Percentiles rank a stretch among this genome's conserved stretches.
phyloP scores from a whole-genome alignment of 1,140 invertebrate genomes.

The Lithobius niger region DNA sequence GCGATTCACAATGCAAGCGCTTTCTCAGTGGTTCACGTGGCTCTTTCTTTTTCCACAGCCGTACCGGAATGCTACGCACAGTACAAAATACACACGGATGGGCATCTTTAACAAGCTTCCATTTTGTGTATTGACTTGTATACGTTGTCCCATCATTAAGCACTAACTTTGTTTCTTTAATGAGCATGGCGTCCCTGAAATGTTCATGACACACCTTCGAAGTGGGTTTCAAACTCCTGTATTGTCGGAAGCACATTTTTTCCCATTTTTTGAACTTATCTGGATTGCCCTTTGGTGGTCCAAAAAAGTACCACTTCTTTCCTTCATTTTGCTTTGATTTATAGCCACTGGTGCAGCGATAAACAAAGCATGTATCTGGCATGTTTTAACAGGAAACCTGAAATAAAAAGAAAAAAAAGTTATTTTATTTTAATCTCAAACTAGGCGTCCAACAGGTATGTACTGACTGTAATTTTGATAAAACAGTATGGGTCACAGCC shows the following conservation, averaged over 20 bases:
- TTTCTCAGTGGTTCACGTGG: no score
- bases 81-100: background rate
- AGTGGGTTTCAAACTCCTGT: background rate
- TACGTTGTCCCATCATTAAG: background rate
- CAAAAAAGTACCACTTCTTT: background rate
- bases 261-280: background rate
- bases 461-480: no score
- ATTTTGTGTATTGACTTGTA: background rate
- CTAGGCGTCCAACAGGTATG: no score
- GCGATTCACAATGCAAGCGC: no score
- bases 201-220: background rate
- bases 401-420: no score
- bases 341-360: background rate
- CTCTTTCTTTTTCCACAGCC: background rate
- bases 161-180: background rate
- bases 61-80: background rate
- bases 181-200: background rate
- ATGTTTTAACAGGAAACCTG: no score
- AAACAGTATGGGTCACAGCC: no score
- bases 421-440: no score
- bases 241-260: background rate
- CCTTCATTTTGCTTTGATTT: background rate
- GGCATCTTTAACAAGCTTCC: background rate
- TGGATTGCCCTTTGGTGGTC: background rate
- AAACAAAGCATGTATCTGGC: background rate